Conservation (phyloP, 2,113 vertebrate genomes). For the Lanius collurio region DNA sequence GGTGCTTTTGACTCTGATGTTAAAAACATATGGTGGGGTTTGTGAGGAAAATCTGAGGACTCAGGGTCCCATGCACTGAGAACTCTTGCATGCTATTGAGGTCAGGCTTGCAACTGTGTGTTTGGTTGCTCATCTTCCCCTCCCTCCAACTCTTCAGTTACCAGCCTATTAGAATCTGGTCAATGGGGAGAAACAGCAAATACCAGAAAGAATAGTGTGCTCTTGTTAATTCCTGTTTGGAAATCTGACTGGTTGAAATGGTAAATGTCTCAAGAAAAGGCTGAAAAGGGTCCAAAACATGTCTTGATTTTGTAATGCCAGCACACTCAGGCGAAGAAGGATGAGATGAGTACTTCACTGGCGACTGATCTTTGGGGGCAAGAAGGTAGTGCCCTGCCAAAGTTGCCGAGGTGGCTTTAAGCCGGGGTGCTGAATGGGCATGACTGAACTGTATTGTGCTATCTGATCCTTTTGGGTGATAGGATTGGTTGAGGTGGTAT, state of each 20-base stretch:
- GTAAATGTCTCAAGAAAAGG: not conserved
- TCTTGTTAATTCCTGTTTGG: not conserved
- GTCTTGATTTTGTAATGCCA: not conserved
- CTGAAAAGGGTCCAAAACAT: not conserved
- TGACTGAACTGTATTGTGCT: not conserved
- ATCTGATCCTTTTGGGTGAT: not conserved
- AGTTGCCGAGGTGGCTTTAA: not conserved
- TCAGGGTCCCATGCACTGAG: not conserved
- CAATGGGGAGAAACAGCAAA: slow-evolving; percentile 44
- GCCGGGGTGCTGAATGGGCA: not conserved
- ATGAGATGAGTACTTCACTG: not conserved
- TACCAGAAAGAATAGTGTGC: slow-evolving; percentile 11
- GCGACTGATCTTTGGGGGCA: not conserved
- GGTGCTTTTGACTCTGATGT: not conserved
- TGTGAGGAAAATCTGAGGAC: not conserved
- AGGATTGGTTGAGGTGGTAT: not conserved
- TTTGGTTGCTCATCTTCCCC: slow-evolving; percentile 14
- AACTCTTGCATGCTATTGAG: not conserved
- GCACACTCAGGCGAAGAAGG: not conserved
- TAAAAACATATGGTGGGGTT: not conserved
- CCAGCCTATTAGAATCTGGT: slow-evolving; percentile 10
- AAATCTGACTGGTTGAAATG: not conserved
- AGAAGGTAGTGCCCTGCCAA: not conserved
- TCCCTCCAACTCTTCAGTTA: not conserved
- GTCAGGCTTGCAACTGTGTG: not conserved